Percentiles rank a stretch among this genome's conserved stretches.
Evolutionary conservation across 2,888 invertebrate genomes (phyloP).

Genomic region (Drosophila anceps): DNA sequence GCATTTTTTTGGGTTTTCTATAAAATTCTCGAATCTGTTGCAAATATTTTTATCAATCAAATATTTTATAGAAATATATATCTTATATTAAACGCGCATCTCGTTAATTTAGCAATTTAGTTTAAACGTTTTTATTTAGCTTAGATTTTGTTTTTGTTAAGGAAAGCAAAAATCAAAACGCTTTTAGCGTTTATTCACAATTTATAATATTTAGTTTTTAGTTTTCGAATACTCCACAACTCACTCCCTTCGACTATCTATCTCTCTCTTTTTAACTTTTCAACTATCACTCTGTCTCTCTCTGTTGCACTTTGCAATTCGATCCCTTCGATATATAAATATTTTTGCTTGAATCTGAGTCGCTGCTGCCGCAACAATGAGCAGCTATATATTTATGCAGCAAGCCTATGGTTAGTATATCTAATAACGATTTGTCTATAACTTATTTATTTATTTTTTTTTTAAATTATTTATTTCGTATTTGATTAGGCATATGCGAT

Average conservation of each 20-base stretch:
- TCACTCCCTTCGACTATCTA: constrained; percentile 4
- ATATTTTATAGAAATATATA: constrained; percentile 9
- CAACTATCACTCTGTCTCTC: constrained; percentile 11
- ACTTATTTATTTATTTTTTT: neutral
- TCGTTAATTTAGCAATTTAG: constrained; percentile 57
- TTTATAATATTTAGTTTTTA: constrained; percentile 23
- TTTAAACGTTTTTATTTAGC: constrained; percentile 25
- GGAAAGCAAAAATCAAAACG: neutral
- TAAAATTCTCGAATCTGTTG: constrained; percentile 33
- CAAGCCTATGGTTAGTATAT: constrained; percentile 85
- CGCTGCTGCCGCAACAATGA: constrained; percentile 85
- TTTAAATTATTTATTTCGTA: too few relatives aligned
- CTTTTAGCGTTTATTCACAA: constrained; percentile 28
- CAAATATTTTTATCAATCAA: constrained; percentile 38
- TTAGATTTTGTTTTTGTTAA: constrained; percentile 23
- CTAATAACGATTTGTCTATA: neutral
- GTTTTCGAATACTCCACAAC: constrained; percentile 14
- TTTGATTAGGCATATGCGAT: neutral
- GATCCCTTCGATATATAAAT: constrained; percentile 18
- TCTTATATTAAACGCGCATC: constrained; percentile 42
- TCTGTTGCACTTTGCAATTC: constrained; percentile 23
- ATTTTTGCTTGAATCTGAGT: constrained; percentile 42
- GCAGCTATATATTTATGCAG: constrained; percentile 82
- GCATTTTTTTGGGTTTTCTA: constrained; percentile 34
- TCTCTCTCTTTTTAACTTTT: constrained; percentile 6